A percentile compares a stretch with the other conserved stretches of the same genome.
phyloP scores from a whole-genome alignment of 2,888 invertebrate species.

The Drosophila fungiperda region DNA sequence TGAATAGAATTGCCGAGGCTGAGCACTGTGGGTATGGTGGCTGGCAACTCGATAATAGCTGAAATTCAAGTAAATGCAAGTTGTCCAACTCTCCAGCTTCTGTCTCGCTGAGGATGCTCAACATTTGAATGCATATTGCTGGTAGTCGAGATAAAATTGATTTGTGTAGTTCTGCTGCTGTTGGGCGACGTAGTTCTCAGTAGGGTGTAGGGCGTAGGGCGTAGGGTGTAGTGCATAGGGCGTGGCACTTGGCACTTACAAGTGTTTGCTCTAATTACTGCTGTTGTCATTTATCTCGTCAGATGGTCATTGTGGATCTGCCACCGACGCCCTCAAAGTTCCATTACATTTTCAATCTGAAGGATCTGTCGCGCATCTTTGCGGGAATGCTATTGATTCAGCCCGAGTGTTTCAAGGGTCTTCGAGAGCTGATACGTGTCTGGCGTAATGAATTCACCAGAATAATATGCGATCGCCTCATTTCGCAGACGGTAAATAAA shows the following conservation, averaged over 20 bases:
- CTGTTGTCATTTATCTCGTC: slow-evolving; percentile 50
- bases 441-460: slow-evolving; percentile 96
- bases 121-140: slow-evolving; percentile 79
- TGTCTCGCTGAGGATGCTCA: slow-evolving; percentile 39
- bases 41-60: slow-evolving; percentile 76
- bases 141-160: slow-evolving; percentile 78
- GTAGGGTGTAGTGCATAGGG: neutral
- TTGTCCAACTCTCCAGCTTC: slow-evolving; percentile 28
- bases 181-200: slow-evolving; percentile 6
- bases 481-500: slow-evolving; percentile 87
- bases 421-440: slow-evolving; percentile 91
- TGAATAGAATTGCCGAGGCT: slow-evolving; percentile 77
- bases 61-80: slow-evolving; percentile 61
- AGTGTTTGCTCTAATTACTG: slow-evolving; percentile 59
- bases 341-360: slow-evolving; percentile 97
- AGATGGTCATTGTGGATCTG: slow-evolving; percentile 90
- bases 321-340: slow-evolving; percentile 97
- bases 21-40: slow-evolving; percentile 28
- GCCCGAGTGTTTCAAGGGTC: slow-evolving; percentile 89
- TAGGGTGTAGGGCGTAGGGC: neutral
- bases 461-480: slow-evolving; percentile 94
- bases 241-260: slow-evolving; percentile 13
- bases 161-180: slow-evolving; percentile 67
- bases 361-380: slow-evolving; percentile 94
- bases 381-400: slow-evolving; percentile 92